Evolutionary conservation across 2,797 vertebrate species (phyloP).

Genomic region (Lagodon rhomboides): DNA sequence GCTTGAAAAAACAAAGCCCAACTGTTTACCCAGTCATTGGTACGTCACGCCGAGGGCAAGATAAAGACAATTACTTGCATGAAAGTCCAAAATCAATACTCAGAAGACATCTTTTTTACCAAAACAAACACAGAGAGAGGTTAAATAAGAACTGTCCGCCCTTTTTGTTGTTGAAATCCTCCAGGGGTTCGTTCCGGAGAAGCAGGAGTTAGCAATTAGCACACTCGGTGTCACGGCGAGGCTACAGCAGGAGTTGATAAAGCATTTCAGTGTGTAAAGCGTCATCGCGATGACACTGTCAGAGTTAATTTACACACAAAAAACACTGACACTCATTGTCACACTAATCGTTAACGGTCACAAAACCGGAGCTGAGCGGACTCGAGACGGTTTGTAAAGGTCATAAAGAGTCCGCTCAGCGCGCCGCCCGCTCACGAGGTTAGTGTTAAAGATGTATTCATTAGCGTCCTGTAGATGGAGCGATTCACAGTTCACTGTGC

Average conservation of each 20-base stretch:
- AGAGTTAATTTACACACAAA: conserved; percentile 19
- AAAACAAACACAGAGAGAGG: background rate
- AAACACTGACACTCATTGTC: conserved; percentile 12
- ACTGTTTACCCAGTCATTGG: background rate
- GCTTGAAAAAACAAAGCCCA: background rate
- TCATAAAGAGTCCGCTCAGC: background rate
- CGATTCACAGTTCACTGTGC: conserved; percentile 39
- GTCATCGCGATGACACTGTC: conserved; percentile 41
- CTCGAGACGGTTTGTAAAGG: background rate
- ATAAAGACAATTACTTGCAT: conserved; percentile 6
- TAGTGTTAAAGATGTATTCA: conserved; percentile 13
- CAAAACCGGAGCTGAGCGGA: conserved; percentile 4
- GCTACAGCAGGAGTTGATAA: conserved; percentile 2
- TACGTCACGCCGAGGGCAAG: background rate
- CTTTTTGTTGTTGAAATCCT: conserved; percentile 2
- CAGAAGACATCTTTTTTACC: background rate
- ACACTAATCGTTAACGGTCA: conserved; percentile 6
- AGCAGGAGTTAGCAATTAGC: conserved; percentile 41
- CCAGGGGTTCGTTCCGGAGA: conserved; percentile 12
- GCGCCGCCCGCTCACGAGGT: background rate
- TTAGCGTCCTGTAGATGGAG: conserved; percentile 23
- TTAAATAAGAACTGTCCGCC: background rate
- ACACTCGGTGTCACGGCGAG: conserved; percentile 31
- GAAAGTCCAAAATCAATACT: background rate
- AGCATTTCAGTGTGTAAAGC: conserved; percentile 29